A percentile compares a stretch with the other conserved stretches of the same genome.
Evolutionary conservation across 2,113 vertebrate species (phyloP).

Genomic region (Anolis carolinensis): DNA sequence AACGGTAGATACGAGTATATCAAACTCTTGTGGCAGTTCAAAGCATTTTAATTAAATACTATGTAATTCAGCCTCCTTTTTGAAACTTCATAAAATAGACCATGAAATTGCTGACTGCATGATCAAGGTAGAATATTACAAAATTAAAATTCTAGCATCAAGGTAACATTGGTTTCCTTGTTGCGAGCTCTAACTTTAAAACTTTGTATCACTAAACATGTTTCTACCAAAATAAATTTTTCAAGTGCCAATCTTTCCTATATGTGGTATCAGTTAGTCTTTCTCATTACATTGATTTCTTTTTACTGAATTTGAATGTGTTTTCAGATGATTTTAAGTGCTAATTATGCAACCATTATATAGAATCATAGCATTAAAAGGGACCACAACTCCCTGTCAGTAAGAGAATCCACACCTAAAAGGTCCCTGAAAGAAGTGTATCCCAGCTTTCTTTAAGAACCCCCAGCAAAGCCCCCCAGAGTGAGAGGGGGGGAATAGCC

Average conservation of each 20-base stretch:
- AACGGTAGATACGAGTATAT: not conserved
- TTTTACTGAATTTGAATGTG: not conserved
- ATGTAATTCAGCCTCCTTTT: not conserved
- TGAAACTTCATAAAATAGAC: constrained; percentile 13
- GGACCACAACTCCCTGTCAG: too few species aligned
- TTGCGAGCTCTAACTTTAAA: not conserved
- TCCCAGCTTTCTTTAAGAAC: too few species aligned
- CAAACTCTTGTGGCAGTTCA: not conserved
- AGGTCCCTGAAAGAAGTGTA: too few species aligned
- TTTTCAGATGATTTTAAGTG: not conserved
- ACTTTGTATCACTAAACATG: not conserved
- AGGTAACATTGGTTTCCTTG: not conserved
- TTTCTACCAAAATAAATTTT: not conserved
- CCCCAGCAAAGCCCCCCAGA: too few species aligned
- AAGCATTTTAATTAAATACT: not conserved
- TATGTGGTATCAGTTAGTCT: not conserved
- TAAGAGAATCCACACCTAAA: too few species aligned
- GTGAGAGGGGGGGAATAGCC: too few species aligned
- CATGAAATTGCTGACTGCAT: constrained; percentile 2
- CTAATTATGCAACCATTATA: not conserved
- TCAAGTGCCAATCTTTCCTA: not conserved
- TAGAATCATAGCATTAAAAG: too few species aligned
- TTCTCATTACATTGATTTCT: not conserved
- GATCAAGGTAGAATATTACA: constrained; percentile 8
- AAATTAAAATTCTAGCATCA: not conserved